Base-by-base conservation (phyloP, 1,140 invertebrate species). In the Cyclina sinensis region DNA sequence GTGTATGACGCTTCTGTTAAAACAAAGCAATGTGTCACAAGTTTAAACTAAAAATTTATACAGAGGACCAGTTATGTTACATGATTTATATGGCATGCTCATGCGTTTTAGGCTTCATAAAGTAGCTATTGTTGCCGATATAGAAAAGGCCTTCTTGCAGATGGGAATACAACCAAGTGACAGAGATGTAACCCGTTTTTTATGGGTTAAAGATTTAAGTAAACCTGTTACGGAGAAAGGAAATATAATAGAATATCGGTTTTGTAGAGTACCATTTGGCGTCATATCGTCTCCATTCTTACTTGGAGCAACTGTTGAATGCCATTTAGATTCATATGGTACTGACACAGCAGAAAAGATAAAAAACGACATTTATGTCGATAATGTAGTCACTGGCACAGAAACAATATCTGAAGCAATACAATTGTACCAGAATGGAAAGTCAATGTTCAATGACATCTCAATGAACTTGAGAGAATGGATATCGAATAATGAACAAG, bases 231-330 rank as follows among this genome's bases (percentile, higher is more conserved):
- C 76, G 30, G 32, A 27, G 24, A 30, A n/a, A 59, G n/a, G 21
- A 7, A 70, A 70, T 11, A 70, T 70, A 2, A 2, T 2, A 2
- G 76, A 81, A 81, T 84, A 84, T 18, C 57, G 81, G 37, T 84
- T 84, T 65, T 70, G 65, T 48, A 11, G 65, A 32, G 37, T 84
- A 12, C 81, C 81, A 16, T 84, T 84, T 37, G 81, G 81, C 32
- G 32, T 73, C 14, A 73, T 84, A 11, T 70, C 81, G 3, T 32
- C 11, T 48, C 81, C 65, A 7, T 84, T 84, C 32, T 30, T 84
- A 9, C 65, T 84, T 46, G 65, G 32, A 37, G 81, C 81, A 37
- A 84, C 81, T 3, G 65, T 84, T 84, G 46, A 84, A 46, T 14
- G 9, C 18, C 81, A 84, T 54, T 35, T 84, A 30, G 65, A 70